Evolutionary conservation across 2,113 vertebrate genomes (phyloP), one percentile per base, ranked within the genome.

Genomic region (Acrocephalus arundinaceus): DNA sequence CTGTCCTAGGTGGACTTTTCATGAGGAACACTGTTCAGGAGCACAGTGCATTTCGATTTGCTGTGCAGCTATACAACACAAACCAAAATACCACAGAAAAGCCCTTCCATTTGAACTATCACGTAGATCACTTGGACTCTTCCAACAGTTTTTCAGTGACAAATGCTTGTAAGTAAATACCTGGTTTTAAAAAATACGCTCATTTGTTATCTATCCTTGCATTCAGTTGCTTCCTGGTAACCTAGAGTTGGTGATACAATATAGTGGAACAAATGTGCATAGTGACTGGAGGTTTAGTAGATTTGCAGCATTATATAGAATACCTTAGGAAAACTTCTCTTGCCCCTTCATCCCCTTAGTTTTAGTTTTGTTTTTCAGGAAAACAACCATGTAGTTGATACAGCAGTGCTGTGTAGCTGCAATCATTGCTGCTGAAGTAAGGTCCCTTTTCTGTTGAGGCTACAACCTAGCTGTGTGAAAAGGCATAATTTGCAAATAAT

Each of bases 61-160:
- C 99, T 66, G 99, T 99, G 95, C 99, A 99, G 98, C 99, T 99
- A 98, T 99, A 99, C 98, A 99, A 99, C 98, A 99, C 99, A 95
- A 99, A 99, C 98, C 99, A 99, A 98, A 99, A 99, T 96, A 99
- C 98, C 97, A 99, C 99, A 52, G 99, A 99, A 95, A 99, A 99
- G 97, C 99, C 99, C 96, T 99, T 99, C 98, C 99, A 99, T 98
- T 98, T 99, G 98, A 99, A 99, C 97, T 99, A 99, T 97, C 99
- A 99, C 11, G 99, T 99, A 95, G 99, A 99, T 98, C 99, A 99
- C 98, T 98, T 99, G 97, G 99, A 99, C 97, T 99, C 99, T 75
- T 99, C 99, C 95, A 99, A 99, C 99, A 99, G 99, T 98, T 99
- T 99, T 97, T 99, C 99, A 30, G 99, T 99, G 97, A 99, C 99